A percentile compares a stretch with the other conserved stretches of the same genome.
Conservation (phyloP, 2,113 vertebrate genomes). For the Protobothrops mucrosquamatus region DNA sequence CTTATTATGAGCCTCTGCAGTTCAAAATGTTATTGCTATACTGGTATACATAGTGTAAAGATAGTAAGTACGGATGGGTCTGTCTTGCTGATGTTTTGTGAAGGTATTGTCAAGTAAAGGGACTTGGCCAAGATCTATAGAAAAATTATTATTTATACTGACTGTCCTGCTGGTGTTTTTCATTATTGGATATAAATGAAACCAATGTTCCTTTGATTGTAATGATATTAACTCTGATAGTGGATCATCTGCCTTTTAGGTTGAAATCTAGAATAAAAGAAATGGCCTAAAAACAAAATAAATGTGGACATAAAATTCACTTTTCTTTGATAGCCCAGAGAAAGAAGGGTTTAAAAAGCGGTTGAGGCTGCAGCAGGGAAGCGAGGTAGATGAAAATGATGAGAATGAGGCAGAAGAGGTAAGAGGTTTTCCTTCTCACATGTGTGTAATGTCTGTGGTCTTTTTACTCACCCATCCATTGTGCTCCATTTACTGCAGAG, state of each 20-base stretch:
- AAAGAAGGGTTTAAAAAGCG: conserved; percentile 86
- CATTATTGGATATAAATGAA: neutral
- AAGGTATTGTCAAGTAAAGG: neutral
- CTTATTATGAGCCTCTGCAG: neutral
- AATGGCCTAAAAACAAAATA: neutral
- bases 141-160: neutral
- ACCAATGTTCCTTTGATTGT: neutral
- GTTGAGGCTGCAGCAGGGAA: conserved; percentile 83
- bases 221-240: neutral
- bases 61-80: neutral
- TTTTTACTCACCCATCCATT: neutral
- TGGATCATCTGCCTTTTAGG: neutral
- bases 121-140: neutral
- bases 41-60: neutral
- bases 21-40: neutral
- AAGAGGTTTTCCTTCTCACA: conserved; percentile 13
- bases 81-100: neutral
- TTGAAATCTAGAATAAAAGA: neutral
- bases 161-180: neutral
- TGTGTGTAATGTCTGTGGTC: neutral
- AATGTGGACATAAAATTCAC: neutral
- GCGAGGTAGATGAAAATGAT: conserved; percentile 78
- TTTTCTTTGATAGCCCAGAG: conserved; percentile 76
- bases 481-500: neutral
- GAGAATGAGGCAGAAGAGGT: conserved; percentile 85